These are phyloP conservation scores for Agrilus cyanescens DNA, from an alignment of 2,888 invertebrate genomes.

Conservation along the genomic window DNA sequence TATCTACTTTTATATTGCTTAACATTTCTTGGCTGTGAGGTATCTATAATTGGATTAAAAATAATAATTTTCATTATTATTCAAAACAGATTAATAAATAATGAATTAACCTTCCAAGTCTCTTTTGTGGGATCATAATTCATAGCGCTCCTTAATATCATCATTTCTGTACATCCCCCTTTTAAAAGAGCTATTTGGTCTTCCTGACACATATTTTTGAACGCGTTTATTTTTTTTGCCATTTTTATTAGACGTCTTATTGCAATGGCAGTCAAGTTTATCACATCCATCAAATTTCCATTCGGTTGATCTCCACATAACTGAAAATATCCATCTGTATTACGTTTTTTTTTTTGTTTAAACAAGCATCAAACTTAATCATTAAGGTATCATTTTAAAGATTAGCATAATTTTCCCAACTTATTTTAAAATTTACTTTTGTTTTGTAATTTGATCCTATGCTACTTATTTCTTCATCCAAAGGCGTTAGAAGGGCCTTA, in stretches of 20 bases:
- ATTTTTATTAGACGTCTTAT: conserved; percentile 77
- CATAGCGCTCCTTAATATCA: conserved; percentile 86
- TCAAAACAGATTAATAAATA: conserved; percentile 2
- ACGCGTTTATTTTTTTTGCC: conserved; percentile 77
- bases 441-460: neutral
- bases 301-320: conserved; percentile 31
- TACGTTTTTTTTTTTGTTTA: too few species aligned
- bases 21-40: conserved; percentile 66
- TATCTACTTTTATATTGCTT: conserved; percentile 73
- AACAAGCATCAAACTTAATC: too few species aligned
- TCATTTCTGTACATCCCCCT: conserved; percentile 93
- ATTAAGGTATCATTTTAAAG: too few species aligned
- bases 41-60: conserved; percentile 40
- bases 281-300: conserved; percentile 67
- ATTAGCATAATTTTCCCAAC: too few species aligned
- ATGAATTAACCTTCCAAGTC: conserved; percentile 67
- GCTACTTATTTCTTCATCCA: conserved; percentile 68
- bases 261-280: conserved; percentile 85
- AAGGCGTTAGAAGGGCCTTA: conserved; percentile 70
- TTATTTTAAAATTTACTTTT: too few species aligned
- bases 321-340: too few species aligned
- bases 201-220: conserved; percentile 87
- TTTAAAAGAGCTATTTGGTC: conserved; percentile 82
- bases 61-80: conserved; percentile 1
- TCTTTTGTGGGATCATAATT: conserved; percentile 82